Percentiles rank a stretch among this genome's conserved stretches.
phyloP scores from a whole-genome alignment of 2,797 vertebrate species.

The Cygnus olor region DNA sequence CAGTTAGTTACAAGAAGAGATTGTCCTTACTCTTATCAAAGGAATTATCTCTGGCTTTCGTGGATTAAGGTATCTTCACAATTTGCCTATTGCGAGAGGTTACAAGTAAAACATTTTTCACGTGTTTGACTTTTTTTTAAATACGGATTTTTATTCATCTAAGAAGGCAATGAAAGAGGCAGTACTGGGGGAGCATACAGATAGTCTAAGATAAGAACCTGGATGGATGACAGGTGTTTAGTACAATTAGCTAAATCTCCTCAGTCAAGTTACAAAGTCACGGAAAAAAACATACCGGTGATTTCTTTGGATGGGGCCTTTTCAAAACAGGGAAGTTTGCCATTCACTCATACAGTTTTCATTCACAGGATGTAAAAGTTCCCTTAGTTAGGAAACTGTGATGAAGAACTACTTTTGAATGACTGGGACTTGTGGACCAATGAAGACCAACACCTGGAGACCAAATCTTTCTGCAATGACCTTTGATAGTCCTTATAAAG shows the following conservation, averaged over 20 bases:
- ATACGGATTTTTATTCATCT: neutral
- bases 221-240: neutral
- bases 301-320: neutral
- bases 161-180: neutral
- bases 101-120: neutral
- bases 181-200: neutral
- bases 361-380: neutral
- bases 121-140: neutral
- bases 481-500: neutral
- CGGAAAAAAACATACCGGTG: neutral
- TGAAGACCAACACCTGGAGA: neutral
- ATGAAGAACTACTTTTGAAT: neutral
- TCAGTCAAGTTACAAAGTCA: neutral
- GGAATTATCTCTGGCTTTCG: neutral
- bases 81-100: neutral
- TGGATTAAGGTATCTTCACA: neutral
- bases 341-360: neutral
- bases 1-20: neutral
- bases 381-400: neutral
- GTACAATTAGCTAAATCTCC: neutral
- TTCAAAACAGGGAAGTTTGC: neutral
- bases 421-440: neutral
- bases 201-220: neutral
- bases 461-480: neutral
- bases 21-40: neutral